phyloP scores from a whole-genome alignment of 2,888 invertebrate species.

The Gerris lacustris region DNA sequence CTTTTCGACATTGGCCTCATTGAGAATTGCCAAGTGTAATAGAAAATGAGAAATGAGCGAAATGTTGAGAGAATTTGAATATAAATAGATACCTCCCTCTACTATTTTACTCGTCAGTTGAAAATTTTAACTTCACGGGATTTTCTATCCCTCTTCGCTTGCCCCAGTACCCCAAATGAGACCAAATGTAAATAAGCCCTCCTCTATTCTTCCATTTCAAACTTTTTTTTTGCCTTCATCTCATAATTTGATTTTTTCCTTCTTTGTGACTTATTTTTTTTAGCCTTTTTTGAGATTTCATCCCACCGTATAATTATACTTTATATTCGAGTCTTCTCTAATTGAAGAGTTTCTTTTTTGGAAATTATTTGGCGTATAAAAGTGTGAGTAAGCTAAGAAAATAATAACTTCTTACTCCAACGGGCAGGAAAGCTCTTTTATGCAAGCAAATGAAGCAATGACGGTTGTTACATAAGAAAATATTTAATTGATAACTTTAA shows the following conservation, averaged over 20 bases:
- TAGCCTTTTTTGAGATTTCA: not conserved
- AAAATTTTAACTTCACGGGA: not conserved
- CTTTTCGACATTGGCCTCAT: not conserved
- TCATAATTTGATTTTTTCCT: not conserved
- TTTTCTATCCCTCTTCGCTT: not conserved
- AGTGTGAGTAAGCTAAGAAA: no score
- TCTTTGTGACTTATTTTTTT: not conserved
- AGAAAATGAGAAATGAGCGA: not conserved
- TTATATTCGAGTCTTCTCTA: not conserved
- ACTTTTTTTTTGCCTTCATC: not conserved
- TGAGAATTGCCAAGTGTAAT: not conserved
- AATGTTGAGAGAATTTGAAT: not conserved
- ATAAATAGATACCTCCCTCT: slow-evolving; percentile 3
- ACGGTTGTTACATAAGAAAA: no score
- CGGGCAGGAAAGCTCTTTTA: no score
- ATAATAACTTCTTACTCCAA: no score
- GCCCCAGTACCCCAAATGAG: not conserved
- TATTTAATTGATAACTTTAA: no score
- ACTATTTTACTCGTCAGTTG: not conserved
- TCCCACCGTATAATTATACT: not conserved
- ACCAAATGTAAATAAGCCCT: slow-evolving; percentile 3
- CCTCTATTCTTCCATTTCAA: not conserved
- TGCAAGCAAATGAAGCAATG: no score
- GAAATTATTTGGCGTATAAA: no score
- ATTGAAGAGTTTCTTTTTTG: no score